phyloP scores from a whole-genome alignment of 2,888 invertebrate species.

The Drosophila falleni region DNA sequence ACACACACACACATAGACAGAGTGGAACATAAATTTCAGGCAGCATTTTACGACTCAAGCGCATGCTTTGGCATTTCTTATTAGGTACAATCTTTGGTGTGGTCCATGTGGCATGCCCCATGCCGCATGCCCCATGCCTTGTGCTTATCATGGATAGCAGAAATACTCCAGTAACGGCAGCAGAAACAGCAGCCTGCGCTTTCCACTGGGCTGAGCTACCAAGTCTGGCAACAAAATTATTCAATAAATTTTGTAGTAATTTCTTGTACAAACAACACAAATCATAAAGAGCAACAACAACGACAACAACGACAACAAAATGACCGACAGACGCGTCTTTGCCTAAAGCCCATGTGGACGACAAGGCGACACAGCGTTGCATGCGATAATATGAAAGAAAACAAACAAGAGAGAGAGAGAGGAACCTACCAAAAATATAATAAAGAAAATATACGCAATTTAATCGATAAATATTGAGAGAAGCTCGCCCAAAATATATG shows the following conservation, averaged over 20 bases:
- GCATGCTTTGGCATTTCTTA: conserved; percentile 79
- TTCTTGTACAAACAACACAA: conserved; percentile 78
- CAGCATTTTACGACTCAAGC: conserved; percentile 75
- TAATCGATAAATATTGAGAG: conserved; percentile 58
- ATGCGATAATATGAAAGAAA: conserved; percentile 2
- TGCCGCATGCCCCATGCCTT: neutral
- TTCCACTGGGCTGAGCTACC: conserved; percentile 11
- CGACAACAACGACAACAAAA: conserved; percentile 8
- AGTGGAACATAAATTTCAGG: conserved; percentile 69
- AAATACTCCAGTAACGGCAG: conserved; percentile 11
- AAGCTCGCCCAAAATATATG: conserved; percentile 33
- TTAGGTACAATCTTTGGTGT: conserved; percentile 62
- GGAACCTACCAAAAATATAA: neutral
- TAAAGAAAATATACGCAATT: conserved; percentile 24
- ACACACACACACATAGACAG: conserved; percentile 17
- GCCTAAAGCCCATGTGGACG: neutral
- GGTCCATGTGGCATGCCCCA: conserved; percentile 11
- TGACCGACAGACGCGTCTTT: conserved; percentile 38
- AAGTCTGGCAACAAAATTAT: conserved; percentile 67
- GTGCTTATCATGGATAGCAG: conserved; percentile 46
- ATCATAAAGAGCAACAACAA: conserved; percentile 66
- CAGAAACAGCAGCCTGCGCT: conserved; percentile 9
- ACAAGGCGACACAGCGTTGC: conserved; percentile 17
- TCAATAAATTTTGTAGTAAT: conserved; percentile 82
- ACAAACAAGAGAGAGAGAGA: neutral